phyloP scores from a whole-genome alignment of 2,888 invertebrate genomes.

The Troides oblongomaculatus region DNA sequence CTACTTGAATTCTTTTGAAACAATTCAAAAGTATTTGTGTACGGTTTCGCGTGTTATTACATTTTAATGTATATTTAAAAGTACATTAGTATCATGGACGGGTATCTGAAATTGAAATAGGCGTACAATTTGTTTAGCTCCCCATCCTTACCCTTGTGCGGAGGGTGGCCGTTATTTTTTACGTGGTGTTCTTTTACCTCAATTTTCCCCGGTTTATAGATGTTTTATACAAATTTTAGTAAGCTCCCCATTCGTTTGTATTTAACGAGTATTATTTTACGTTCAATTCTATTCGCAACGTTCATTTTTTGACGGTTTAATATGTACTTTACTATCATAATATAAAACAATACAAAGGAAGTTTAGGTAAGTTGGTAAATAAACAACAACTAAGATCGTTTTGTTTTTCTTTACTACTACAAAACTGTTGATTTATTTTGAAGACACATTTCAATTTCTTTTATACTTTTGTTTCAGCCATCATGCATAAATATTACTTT shows the following conservation, averaged over 20 bases:
- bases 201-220: conserved; percentile 65
- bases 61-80: conserved; percentile 32
- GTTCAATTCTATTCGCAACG: conserved; percentile 29
- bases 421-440: too few relatives aligned
- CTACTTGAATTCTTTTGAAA: too few relatives aligned
- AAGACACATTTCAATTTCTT: too few relatives aligned
- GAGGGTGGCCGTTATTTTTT: conserved; percentile 73
- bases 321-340: conserved; percentile 2
- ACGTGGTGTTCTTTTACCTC: conserved; percentile 65
- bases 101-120: conserved; percentile 65
- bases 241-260: conserved; percentile 35
- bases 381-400: too few relatives aligned
- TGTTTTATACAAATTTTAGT: conserved; percentile 69
- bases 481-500: neutral
- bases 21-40: neutral
- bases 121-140: conserved; percentile 70
- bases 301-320: conserved; percentile 7
- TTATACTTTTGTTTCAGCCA: too few relatives aligned
- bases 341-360: neutral
- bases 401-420: too few relatives aligned
- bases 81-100: conserved; percentile 48
- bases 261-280: conserved; percentile 37
- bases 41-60: neutral
- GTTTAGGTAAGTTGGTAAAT: too few relatives aligned
- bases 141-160: conserved; percentile 52